Evolutionary conservation across 2,113 vertebrate species (phyloP), one percentile per base, ranked within the genome.

Genomic region (Chlamydotis undulata): DNA sequence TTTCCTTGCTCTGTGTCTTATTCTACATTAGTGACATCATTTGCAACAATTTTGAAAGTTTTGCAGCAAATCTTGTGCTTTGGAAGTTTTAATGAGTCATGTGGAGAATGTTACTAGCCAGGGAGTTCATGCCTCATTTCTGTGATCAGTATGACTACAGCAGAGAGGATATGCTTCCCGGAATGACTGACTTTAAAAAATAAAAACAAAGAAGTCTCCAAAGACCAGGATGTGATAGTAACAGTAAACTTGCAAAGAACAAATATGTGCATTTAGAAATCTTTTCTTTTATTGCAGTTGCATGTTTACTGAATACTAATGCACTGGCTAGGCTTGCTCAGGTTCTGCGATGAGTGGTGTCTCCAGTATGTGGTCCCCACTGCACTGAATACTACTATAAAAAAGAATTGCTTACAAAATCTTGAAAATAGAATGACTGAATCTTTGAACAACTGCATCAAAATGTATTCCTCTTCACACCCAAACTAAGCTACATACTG

Each of bases 1-100:
- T 61, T 87, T 78, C 49, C 52, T 65, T 59, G 78, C 76, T 69
- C 80, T 83, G 28, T 52, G 50, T 76, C 63, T 93, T 82, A 63
- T 68, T 85, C 82, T 60, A 61, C 33, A n/a, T 25, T 61, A 75
- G 39, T 84, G 73, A 81, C 68, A 89, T 92, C 49, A 87, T 87
- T 56, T 87, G 37, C 73, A 91, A 53, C 22, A 75, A 37, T 56
- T 88, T 90, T 59, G 60, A 25, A 88, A 75, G 64, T 78, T 96
- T 61, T 92, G 33, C 53, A 78, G 64, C 61, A 86, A 92, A 78
- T 87, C 22, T 68, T 52, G 39, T 43, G 33, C 49, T 80, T 90
- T 94, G 56, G 41, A 90, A 92, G 52, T 87, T 90, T 84, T 61
- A 87, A 68, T 68, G 60, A 89, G 29, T 94, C 80, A 65, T 21